Conservation (phyloP, 2,888 invertebrate genomes). For the Rhopalosiphum nymphaeae region DNA sequence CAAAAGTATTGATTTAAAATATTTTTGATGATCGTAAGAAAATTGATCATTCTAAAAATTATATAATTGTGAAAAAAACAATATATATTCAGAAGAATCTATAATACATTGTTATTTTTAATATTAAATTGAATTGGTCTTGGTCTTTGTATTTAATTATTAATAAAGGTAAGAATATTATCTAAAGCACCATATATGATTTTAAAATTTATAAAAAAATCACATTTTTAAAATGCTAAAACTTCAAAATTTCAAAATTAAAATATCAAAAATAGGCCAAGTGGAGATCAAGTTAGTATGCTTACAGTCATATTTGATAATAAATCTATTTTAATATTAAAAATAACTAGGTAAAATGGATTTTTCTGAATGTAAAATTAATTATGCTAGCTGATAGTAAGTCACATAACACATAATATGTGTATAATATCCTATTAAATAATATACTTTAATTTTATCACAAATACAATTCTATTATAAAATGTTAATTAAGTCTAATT, state of each 20-base stretch:
- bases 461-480: not conserved
- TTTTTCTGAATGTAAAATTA: not conserved
- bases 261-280: not conserved
- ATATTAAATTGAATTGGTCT: not conserved
- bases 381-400: not conserved
- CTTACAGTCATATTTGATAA: not conserved
- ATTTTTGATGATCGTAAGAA: not conserved
- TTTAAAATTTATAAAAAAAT: not conserved
- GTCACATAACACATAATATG: not conserved
- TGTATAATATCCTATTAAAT: not conserved
- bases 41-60: not conserved
- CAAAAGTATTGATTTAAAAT: conserved; percentile 20
- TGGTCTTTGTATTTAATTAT: not conserved
- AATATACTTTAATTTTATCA: not conserved
- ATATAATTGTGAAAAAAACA: not conserved
- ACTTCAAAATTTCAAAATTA: not conserved
- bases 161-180: too few species aligned
- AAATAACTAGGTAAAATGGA: not conserved
- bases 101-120: not conserved
- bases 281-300: not conserved
- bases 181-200: not conserved
- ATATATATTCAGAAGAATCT: not conserved
- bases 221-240: not conserved
- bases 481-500: not conserved
- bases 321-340: not conserved